Evolutionary conservation across 2,113 vertebrate species (phyloP).

Genomic region (Osmerus mordax): DNA sequence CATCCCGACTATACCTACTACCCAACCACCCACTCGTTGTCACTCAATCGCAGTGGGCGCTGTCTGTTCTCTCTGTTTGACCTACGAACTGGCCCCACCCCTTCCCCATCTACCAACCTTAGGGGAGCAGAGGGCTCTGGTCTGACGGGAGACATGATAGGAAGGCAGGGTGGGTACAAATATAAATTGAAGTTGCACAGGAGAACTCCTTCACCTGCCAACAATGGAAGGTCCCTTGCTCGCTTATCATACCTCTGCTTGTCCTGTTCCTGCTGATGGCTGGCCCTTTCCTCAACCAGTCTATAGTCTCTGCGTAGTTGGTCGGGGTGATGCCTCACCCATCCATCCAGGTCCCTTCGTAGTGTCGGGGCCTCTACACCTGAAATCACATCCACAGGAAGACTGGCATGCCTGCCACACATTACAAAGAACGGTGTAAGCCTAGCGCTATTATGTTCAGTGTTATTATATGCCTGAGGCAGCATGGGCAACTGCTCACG

Average conservation of each 20-base stretch:
- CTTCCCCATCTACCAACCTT: no score
- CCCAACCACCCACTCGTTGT: no score
- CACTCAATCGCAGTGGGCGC: no score
- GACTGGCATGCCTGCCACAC: background rate
- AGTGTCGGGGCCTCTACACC: background rate
- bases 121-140: no score
- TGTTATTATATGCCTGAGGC: constrained; percentile 6
- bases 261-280: background rate
- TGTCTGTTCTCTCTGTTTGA: no score
- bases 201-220: background rate
- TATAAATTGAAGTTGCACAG: background rate
- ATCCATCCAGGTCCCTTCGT: background rate
- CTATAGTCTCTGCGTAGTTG: background rate
- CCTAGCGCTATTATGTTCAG: background rate
- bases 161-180: no score
- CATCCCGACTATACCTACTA: no score
- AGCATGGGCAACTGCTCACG: no score
- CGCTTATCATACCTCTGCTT: background rate
- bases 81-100: no score
- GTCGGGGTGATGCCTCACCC: background rate
- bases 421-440: background rate
- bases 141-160: no score
- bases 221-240: background rate
- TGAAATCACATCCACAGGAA: background rate
- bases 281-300: background rate